These are phyloP conservation scores for Elegia similella DNA, from an alignment of 2,888 invertebrate genomes.

Conservation along the genomic window DNA sequence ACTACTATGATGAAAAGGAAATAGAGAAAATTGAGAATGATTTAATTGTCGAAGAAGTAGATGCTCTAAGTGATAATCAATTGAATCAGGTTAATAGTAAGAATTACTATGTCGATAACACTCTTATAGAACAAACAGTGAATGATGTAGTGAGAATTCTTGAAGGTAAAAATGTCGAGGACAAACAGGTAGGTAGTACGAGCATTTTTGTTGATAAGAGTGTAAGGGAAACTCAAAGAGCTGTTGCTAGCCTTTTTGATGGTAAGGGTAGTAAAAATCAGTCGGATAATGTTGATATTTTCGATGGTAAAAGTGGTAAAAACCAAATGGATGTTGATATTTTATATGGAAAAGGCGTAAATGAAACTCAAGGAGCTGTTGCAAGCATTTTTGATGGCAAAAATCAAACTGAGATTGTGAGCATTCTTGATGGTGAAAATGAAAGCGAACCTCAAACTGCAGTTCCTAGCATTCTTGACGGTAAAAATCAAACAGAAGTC, in stretches of 20 bases:
- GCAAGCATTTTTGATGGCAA: neutral
- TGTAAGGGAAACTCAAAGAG: neutral
- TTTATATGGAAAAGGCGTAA: neutral
- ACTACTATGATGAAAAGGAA: constrained; percentile 18
- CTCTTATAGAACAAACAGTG: neutral
- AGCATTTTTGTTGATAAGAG: neutral
- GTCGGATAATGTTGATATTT: too few species aligned
- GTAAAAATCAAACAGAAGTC: too few species aligned
- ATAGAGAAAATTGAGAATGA: constrained; percentile 13
- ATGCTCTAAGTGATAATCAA: neutral
- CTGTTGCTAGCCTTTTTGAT: neutral
- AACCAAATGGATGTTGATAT: neutral
- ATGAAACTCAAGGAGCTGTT: neutral
- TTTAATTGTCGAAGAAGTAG: neutral
- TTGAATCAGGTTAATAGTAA: neutral
- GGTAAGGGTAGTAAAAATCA: neutral
- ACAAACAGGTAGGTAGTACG: neutral
- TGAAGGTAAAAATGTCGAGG: neutral
- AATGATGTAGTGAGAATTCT: neutral
- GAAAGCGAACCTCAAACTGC: neutral
- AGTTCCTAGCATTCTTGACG: neutral
- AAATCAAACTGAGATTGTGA: neutral
- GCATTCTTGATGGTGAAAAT: too few species aligned
- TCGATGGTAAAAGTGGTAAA: neutral
- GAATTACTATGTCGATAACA: constrained; percentile 11